A percentile compares a stretch with the other conserved stretches of the same genome.
phyloP scores from a whole-genome alignment of 2,888 invertebrate genomes.

The Volucella bombylans region DNA sequence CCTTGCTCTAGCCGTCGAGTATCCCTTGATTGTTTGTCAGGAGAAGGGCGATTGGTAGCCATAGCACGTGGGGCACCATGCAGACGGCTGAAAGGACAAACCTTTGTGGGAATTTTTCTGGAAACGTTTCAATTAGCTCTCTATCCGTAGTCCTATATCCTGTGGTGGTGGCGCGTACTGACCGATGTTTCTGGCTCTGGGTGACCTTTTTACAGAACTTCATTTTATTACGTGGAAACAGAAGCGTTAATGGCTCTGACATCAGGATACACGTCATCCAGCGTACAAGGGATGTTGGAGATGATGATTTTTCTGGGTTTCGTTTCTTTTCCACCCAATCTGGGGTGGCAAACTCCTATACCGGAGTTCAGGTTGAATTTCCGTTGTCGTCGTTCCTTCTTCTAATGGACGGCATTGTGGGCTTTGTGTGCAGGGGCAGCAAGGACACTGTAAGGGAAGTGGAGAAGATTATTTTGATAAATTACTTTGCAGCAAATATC shows the following conservation, averaged over 20 bases:
- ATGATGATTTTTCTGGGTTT: conserved; percentile 70
- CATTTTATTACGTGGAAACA: conserved; percentile 76
- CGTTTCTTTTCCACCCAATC: conserved; percentile 47
- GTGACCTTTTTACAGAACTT: conserved; percentile 73
- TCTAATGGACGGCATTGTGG: conserved; percentile 31
- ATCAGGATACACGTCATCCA: conserved; percentile 60
- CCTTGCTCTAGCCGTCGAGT: conserved; percentile 14
- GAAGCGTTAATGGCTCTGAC: conserved; percentile 75
- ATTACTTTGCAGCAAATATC: conserved; percentile 68
- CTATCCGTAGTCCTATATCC: neutral
- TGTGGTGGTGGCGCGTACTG: conserved; percentile 14
- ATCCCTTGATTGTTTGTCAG: conserved; percentile 25
- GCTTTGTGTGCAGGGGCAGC: conserved; percentile 54
- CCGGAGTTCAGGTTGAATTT: conserved; percentile 63
- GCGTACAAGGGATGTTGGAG: conserved; percentile 32
- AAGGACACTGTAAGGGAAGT: conserved; percentile 11
- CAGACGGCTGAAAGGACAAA: conserved; percentile 28
- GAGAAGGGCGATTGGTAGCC: conserved; percentile 26
- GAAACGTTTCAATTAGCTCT: conserved; percentile 70
- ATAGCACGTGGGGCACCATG: conserved; percentile 27
- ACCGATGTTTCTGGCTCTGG: conserved; percentile 34
- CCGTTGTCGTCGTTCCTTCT: conserved; percentile 59
- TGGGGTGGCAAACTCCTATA: conserved; percentile 19
- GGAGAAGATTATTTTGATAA: conserved; percentile 72
- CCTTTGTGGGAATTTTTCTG: conserved; percentile 64